Base-by-base conservation (phyloP, 2,888 invertebrate genomes). In the Tenthredo amoena region DNA sequence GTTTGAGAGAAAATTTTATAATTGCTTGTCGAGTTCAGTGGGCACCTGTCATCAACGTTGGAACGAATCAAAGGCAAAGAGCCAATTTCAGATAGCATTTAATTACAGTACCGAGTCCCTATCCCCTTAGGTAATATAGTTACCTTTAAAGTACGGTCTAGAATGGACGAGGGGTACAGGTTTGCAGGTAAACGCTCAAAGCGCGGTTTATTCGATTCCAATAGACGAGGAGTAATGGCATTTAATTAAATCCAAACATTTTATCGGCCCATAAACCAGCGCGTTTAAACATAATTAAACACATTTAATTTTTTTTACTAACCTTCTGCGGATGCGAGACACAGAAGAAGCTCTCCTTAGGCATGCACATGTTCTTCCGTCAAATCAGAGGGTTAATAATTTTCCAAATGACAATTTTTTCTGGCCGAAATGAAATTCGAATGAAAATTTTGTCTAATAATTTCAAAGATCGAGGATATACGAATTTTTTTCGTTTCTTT, bases 321-420 rank as follows among this genome's bases (percentile, higher is more conserved):
- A 81, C 81, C 81, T 81, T 81, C 37, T 81, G 81, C 3, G 81
- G 81, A 81, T 81, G 81, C 21, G 81, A 37, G 3, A 81, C 81
- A 62, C 81, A 58, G 21, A 81, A 81, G 26, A 81, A 37, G n/a
- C 50, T 58, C 31, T 81, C 81, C 62, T 81, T 81, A 15, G 81
- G 81, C 81, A 81, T 58, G 58, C 81, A 40, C 81, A 81, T 81
- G 10, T 4, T 26, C 1, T 18, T 18, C 18, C 37, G 47, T 77
- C 31, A 34, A 9, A 55, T 77, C 15, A 55, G 1, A 5, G 10
- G 47, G 26, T 47, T 76, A 47, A 6, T 31, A n/a, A 55, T 77
- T 55, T 77, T 55, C 10, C 0, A 9, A 26, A 31, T 2, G 2
- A 26, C 15, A 47, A 47, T 76, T 76, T 77, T 4, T 10, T 6